Evolutionary conservation across 1,140 invertebrate species (phyloP).

Genomic region (Drosophila orosa): DNA sequence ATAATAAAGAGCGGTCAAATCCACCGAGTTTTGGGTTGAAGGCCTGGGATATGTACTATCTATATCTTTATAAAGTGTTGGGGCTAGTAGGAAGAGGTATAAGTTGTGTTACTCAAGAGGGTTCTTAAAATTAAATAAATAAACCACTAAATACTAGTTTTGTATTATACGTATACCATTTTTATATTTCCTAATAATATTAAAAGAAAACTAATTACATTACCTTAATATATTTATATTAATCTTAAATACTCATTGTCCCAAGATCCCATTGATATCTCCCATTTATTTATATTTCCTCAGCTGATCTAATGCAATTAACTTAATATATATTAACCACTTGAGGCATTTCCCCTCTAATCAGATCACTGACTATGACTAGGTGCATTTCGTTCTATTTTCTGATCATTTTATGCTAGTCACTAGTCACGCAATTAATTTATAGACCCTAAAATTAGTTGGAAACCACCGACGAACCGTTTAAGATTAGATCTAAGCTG

Average conservation of each 20-base stretch:
- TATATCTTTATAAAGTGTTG: constrained; percentile 4
- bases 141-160: neutral
- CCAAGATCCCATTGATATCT: neutral
- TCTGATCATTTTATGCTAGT: constrained; percentile 48
- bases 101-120: neutral
- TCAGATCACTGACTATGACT: constrained; percentile 38
- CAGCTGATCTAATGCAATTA: constrained; percentile 11
- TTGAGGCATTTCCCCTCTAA: constrained; percentile 18
- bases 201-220: neutral
- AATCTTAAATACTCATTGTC: neutral
- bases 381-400: constrained; percentile 37
- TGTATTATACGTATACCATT: neutral
- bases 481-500: constrained; percentile 42
- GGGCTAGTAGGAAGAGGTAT: neutral
- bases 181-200: neutral
- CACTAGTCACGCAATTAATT: constrained; percentile 36
- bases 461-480: constrained; percentile 19
- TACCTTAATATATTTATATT: neutral
- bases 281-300: neutral
- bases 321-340: constrained; percentile 27
- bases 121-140: neutral
- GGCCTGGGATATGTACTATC: constrained; percentile 20
- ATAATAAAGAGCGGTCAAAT: constrained; percentile 45
- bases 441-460: constrained; percentile 37
- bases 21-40: constrained; percentile 34